Evolutionary conservation across 2,113 vertebrate species (phyloP).

Genomic region (Oryzias curvinotus): DNA sequence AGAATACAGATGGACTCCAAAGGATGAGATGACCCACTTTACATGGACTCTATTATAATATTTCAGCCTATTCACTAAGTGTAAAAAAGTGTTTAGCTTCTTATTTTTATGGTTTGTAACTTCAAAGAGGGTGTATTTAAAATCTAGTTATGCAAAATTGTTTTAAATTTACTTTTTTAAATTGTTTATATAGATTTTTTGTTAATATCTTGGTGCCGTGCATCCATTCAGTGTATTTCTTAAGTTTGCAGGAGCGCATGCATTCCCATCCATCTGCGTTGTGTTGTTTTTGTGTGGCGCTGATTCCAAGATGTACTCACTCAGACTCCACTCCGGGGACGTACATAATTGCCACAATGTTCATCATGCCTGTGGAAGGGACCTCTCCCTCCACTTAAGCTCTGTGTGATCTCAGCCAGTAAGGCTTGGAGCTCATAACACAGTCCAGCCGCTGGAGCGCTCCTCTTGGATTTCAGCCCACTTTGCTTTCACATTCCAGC

Average conservation of each 20-base stretch:
- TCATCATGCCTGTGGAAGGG: conserved; percentile 61
- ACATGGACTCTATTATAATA: too few species aligned
- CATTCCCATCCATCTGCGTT: neutral
- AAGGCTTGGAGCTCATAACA: conserved; percentile 48
- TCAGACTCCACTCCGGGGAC: conserved; percentile 30
- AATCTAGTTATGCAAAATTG: too few species aligned
- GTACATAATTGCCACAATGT: conserved; percentile 51
- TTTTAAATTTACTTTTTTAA: too few species aligned
- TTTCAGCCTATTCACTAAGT: too few species aligned
- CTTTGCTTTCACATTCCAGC: conserved; percentile 46
- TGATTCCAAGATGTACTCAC: conserved; percentile 43
- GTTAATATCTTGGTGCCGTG: too few species aligned
- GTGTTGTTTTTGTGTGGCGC: conserved; percentile 11
- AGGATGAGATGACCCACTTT: neutral
- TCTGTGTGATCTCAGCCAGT: conserved; percentile 46
- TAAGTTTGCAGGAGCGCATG: neutral
- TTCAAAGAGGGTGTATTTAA: too few species aligned
- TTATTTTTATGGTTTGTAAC: too few species aligned
- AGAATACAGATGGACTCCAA: conserved; percentile 39
- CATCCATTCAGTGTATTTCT: too few species aligned
- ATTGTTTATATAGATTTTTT: too few species aligned
- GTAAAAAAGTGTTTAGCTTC: too few species aligned
- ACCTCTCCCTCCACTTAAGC: conserved; percentile 59
- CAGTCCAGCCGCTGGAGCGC: conserved; percentile 45
- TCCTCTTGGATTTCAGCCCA: conserved; percentile 27